Evolutionary conservation across 2,797 vertebrate genomes (phyloP).

Genomic region (Sebastes minor): DNA sequence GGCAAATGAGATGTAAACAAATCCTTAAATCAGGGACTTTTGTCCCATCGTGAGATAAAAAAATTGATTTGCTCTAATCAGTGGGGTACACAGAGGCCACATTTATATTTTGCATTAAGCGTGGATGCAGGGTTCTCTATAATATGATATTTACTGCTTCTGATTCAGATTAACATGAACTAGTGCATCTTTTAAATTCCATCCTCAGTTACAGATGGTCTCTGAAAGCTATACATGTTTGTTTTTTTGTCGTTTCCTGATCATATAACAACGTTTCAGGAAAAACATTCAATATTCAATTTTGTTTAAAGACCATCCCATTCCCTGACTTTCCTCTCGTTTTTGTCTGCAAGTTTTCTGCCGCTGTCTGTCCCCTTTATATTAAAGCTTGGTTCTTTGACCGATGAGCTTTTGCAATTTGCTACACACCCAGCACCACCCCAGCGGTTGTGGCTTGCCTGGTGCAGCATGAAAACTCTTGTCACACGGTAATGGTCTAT

Average conservation of each 20-base stretch:
- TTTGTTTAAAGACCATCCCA: conserved; percentile 12
- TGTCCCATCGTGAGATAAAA: neutral
- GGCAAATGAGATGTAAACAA: conserved; percentile 41
- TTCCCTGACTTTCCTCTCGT: neutral
- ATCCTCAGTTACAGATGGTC: neutral
- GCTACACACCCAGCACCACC: neutral
- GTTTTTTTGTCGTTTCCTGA: neutral
- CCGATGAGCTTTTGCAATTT: conserved; percentile 30
- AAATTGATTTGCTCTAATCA: neutral
- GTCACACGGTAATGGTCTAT: conserved; percentile 27
- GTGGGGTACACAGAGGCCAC: neutral
- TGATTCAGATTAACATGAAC: neutral
- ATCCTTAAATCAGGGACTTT: conserved; percentile 28
- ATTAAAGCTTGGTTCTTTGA: conserved; percentile 22
- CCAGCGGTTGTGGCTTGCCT: neutral
- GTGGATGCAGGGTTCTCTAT: neutral
- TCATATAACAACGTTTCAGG: neutral
- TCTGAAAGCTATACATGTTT: neutral
- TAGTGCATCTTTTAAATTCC: neutral
- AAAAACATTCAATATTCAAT: conserved; percentile 3
- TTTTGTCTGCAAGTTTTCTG: conserved; percentile 2
- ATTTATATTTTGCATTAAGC: neutral
- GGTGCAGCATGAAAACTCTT: conserved; percentile 22
- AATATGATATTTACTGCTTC: neutral
- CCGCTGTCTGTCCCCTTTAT: neutral